A percentile compares a stretch with the other conserved stretches of the same genome.
These are phyloP conservation scores for Platalea minor DNA, from an alignment of 2,797 vertebrate species.

Conservation along the genomic window DNA sequence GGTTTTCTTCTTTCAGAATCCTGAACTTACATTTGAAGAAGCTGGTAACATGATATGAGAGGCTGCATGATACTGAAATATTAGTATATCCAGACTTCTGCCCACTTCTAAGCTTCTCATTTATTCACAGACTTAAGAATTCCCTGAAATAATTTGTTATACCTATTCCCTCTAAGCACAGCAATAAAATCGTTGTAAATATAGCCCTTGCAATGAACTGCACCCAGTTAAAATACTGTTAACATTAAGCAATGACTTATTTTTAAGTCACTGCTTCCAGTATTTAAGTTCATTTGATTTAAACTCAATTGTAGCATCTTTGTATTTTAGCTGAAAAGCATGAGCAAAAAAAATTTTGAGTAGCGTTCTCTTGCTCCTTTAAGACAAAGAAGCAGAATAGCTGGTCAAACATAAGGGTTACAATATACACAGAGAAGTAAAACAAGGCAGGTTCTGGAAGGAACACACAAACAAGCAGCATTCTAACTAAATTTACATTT, in stretches of 20 bases:
- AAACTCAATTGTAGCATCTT: background rate
- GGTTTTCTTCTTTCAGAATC: slow-evolving; percentile 28
- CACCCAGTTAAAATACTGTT: background rate
- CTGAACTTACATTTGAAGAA: background rate
- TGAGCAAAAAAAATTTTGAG: background rate
- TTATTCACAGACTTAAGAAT: background rate
- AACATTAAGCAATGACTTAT: background rate
- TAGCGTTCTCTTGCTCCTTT: background rate
- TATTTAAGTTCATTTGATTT: background rate
- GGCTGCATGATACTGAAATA: background rate
- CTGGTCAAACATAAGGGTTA: background rate
- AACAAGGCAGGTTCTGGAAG: background rate
- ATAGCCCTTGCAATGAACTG: background rate
- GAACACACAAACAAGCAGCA: background rate
- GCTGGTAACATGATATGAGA: background rate
- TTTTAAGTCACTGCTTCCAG: background rate
- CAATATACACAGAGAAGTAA: background rate
- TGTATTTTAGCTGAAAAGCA: background rate
- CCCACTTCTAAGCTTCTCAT: background rate
- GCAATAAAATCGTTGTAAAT: background rate
- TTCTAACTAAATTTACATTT: background rate
- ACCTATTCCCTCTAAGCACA: background rate
- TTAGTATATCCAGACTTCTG: background rate
- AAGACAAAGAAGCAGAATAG: background rate
- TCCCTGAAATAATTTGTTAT: background rate